A percentile compares a stretch with the other conserved stretches of the same genome.
These are phyloP conservation scores for Ennomos fuscantarius DNA, from an alignment of 2,888 invertebrate genomes.

Conservation along the genomic window DNA sequence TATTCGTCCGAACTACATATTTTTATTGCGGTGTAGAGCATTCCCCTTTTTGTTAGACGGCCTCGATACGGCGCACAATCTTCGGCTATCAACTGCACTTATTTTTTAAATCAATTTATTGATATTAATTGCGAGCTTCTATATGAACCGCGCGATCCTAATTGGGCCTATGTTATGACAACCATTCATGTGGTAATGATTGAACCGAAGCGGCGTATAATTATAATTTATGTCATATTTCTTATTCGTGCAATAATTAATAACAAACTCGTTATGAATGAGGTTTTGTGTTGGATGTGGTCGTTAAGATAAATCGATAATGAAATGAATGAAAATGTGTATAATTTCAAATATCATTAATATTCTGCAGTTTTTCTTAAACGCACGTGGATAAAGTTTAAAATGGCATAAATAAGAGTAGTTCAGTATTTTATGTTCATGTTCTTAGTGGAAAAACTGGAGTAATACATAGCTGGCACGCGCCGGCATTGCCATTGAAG, in stretches of 20 bases:
- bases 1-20: conserved; percentile 65
- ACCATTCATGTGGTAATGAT: conserved; percentile 60
- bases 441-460: conserved; percentile 57
- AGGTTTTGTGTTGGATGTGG: conserved; percentile 50
- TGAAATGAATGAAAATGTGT: conserved; percentile 8
- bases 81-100: conserved; percentile 45
- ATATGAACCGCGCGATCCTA: conserved; percentile 51
- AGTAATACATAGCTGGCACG: conserved; percentile 54
- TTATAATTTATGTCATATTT: conserved; percentile 69
- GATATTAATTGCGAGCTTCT: conserved; percentile 59
- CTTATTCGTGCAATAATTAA: conserved; percentile 59
- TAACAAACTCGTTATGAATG: conserved; percentile 43
- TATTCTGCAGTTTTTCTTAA: conserved; percentile 22
- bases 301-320: conserved; percentile 48
- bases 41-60: conserved; percentile 63
- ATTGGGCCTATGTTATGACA: conserved; percentile 63
- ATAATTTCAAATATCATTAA: conserved; percentile 38
- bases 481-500: conserved; percentile 61
- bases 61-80: conserved; percentile 52
- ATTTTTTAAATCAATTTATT: conserved; percentile 71
- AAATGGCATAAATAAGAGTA: conserved; percentile 28
- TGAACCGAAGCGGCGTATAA: conserved; percentile 52
- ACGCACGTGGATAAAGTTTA: conserved; percentile 44
- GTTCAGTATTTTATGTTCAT: conserved; percentile 40
- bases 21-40: conserved; percentile 62